phyloP scores from a whole-genome alignment of 2,888 invertebrate species.

The Heliconius ethilla region DNA sequence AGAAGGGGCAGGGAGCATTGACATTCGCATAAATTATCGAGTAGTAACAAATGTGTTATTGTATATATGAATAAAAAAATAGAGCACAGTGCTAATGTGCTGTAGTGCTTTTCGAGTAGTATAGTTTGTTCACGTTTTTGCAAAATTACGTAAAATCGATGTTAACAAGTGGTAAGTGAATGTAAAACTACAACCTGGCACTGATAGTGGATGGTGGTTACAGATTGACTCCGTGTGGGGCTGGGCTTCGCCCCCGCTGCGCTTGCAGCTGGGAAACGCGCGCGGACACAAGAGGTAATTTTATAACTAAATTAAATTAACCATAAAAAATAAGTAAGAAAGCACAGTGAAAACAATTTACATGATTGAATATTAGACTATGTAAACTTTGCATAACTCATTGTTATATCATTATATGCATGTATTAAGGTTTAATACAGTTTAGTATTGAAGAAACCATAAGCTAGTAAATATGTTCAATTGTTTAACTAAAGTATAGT shows the following conservation, averaged over 20 bases:
- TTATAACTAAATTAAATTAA: not conserved
- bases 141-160: constrained; percentile 10
- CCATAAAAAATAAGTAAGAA: not conserved
- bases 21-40: constrained; percentile 71
- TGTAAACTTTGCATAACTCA: constrained; percentile 1
- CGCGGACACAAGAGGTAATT: constrained; percentile 78
- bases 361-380: not conserved
- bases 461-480: not conserved
- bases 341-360: not conserved
- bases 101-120: constrained; percentile 7
- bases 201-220: constrained; percentile 66
- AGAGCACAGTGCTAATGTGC: constrained; percentile 43
- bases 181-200: constrained; percentile 44
- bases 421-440: not conserved
- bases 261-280: constrained; percentile 87
- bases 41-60: constrained; percentile 48
- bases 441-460: not conserved
- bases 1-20: constrained; percentile 59
- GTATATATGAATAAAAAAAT: constrained; percentile 41
- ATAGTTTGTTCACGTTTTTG: constrained; percentile 27
- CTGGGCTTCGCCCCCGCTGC: constrained; percentile 95
- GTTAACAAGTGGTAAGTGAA: constrained; percentile 43
- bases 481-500: not conserved
- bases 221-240: constrained; percentile 98
- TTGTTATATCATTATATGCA: not conserved